Evolutionary conservation across 2,888 invertebrate genomes (phyloP).

Genomic region (Cheilosia impressa): DNA sequence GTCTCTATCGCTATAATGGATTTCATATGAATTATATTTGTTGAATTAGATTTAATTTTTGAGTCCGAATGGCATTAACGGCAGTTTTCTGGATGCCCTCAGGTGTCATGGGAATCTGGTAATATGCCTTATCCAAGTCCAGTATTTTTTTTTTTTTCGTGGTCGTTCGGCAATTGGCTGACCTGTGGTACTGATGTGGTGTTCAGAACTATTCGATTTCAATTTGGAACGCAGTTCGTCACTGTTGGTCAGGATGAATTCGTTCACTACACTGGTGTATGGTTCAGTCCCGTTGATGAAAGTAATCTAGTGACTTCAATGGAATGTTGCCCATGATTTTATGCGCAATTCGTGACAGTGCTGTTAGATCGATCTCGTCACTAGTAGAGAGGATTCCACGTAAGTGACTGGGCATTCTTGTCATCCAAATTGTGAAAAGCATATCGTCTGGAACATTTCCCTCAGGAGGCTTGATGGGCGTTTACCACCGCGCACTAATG

Average conservation of each 20-base stretch:
- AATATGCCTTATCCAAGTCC: slow-evolving; percentile 5
- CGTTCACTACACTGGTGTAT: slow-evolving; percentile 4
- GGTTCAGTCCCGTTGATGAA: neutral
- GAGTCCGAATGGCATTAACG: too few relatives aligned
- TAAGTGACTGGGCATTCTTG: slow-evolving; percentile 19
- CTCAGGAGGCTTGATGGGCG: slow-evolving; percentile 24
- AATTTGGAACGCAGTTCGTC: neutral
- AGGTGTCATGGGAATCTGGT: slow-evolving; percentile 30
- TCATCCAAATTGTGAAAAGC: slow-evolving; percentile 37
- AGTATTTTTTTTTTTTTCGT: slow-evolving; percentile 17
- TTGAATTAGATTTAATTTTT: too few relatives aligned
- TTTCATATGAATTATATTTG: too few relatives aligned
- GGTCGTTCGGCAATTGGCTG: slow-evolving; percentile 34
- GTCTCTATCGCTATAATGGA: too few relatives aligned
- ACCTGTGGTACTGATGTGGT: slow-evolving; percentile 30
- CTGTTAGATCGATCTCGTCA: neutral
- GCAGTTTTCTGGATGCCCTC: slow-evolving; percentile 20
- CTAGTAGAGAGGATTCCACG: slow-evolving; percentile 8
- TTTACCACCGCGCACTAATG: neutral
- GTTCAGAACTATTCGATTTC: neutral
- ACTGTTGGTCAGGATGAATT: neutral
- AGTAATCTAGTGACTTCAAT: neutral
- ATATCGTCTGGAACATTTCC: slow-evolving; percentile 35
- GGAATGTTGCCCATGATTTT: slow-evolving; percentile 1
- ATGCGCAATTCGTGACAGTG: slow-evolving; percentile 3